A percentile compares a stretch with the other conserved stretches of the same genome.
These are phyloP conservation scores for Mustela lutreola DNA, from an alignment of 2,113 vertebrate species.

Conservation along the genomic window DNA sequence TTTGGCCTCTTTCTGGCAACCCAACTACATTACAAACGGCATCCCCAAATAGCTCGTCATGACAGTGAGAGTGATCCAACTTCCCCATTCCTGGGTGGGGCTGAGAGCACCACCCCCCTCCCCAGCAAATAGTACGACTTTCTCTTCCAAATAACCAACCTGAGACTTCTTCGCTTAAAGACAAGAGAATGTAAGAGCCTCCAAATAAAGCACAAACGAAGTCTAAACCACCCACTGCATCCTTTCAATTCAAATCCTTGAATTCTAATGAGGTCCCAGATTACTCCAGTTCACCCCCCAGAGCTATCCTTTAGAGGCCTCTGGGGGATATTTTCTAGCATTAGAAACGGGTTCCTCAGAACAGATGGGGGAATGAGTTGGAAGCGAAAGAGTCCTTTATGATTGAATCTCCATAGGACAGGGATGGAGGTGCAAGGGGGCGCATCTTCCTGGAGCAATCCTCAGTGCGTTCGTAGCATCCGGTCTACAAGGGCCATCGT, in stretches of 20 bases:
- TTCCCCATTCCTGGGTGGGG: neutral
- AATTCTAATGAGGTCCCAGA: neutral
- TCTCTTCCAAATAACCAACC: neutral
- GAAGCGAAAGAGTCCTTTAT: neutral
- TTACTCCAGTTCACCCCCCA: neutral
- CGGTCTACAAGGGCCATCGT: fast-evolving
- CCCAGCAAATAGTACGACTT: neutral
- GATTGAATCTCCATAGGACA: neutral
- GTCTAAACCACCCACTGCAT: neutral
- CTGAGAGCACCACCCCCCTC: neutral
- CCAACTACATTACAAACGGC: neutral
- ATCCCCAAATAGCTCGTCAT: neutral
- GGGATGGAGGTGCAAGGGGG: neutral
- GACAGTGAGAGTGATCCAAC: neutral
- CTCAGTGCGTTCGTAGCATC: fast-evolving
- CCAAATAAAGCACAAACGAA: neutral
- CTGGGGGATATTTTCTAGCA: neutral
- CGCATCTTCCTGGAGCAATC: neutral
- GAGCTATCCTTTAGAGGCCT: neutral
- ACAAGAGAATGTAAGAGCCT: neutral
- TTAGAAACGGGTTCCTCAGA: neutral
- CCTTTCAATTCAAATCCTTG: neutral
- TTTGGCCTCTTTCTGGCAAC: neutral
- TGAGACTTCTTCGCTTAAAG: neutral
- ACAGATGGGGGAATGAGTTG: neutral